Base-by-base conservation (phyloP, 2,888 invertebrate species). In the Diogma glabrata region DNA sequence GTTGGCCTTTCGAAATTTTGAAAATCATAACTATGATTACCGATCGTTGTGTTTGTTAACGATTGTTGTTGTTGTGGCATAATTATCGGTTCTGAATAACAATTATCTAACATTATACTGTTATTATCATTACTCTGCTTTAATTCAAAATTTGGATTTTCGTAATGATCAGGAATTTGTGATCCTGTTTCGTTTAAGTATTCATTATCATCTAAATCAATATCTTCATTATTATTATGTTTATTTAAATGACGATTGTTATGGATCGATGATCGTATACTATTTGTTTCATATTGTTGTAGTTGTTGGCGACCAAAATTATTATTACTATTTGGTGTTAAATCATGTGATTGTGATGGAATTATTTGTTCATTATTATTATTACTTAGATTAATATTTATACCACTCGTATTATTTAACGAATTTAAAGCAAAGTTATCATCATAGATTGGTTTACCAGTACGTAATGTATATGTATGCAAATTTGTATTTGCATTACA, bases 401-500 rank as follows among this genome's bases (percentile, higher is more conserved):
- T 53, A 12, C 51, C 51, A 20, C 54, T 51, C 4, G 52, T 53
- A n/a, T 57, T 56, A 2, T 57, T 58, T 40, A 77, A 61, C 3
- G 75, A 73, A 58, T 75, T 76, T 20, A 78, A 62, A 0, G 77
- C 76, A 62, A 75, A 78, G 57, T 75, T 75, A 59, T 78, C 81
- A 63, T 85, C 85, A 62, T 86, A 86, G 45, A 85, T 82, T 26
- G 84, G 81, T 63, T 84, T 85, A 0, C 84, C 84, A 6, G 84
- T 83, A 54, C 85, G 76, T 65, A 85, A 72, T 1, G 87, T 86
- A 63, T 88, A 90, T 46, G 88, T 89, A 59, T 88, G 81, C 10
- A 88, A 78, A 57, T 89, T 88, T 9, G 88, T 86, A 61, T 89
- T 90, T 4, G 88, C 84, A 61, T 84, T 87, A 64, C 89, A 89